Base-by-base conservation (phyloP, 2,888 invertebrate genomes). In the Tachina lurida region DNA sequence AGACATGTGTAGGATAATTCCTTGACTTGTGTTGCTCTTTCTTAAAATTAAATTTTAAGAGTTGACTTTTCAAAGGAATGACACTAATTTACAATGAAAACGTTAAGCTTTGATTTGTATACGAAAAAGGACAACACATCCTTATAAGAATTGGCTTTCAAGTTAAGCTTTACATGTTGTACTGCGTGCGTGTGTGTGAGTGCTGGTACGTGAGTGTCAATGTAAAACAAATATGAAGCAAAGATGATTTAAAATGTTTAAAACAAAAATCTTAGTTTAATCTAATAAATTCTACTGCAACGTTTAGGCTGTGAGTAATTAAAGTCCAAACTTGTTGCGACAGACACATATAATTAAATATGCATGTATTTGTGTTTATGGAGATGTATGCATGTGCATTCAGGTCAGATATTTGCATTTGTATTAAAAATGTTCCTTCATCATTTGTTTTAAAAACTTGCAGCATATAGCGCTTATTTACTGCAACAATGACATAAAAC, bases 81-180 rank as follows among this genome's bases (percentile, higher is more conserved):
- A 71, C 47, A 77, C 58, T 82, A 71, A 76, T 82, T 76, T 71
- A 49, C 49, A 70, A 76, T 77, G 71, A 76, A 77, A 77, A 65
- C 58, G 65, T 71, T 58, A 71, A 65, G 58, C 65, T 71, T 65
- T 77, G 71, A 77, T 77, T 77, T 77, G 56, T 58, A 47, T 41
- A 56, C 45, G 31, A 10, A 70, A 62, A 71, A 82, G 54, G 22
- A 10, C 62, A 63, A 70, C 19, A 45, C 17, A 22, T 45, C 54
- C 54, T 19, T 45, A 17, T 9, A 54, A 54, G 54, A 73, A 49
- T 41, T 19, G 19, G n/a, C 49, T 47, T 49, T 10, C 43, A 45
- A 19, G 15, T 56, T 10, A n/a, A 13, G 41, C 7, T 60, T 10
- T 39, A 0, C 9, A 12, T n/a, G 12, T n/a, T n/a, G n/a, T n/a